Percentiles rank a stretch among this genome's conserved stretches.
Conservation (phyloP, 2,113 vertebrate genomes). For the Willisornis vidua region DNA sequence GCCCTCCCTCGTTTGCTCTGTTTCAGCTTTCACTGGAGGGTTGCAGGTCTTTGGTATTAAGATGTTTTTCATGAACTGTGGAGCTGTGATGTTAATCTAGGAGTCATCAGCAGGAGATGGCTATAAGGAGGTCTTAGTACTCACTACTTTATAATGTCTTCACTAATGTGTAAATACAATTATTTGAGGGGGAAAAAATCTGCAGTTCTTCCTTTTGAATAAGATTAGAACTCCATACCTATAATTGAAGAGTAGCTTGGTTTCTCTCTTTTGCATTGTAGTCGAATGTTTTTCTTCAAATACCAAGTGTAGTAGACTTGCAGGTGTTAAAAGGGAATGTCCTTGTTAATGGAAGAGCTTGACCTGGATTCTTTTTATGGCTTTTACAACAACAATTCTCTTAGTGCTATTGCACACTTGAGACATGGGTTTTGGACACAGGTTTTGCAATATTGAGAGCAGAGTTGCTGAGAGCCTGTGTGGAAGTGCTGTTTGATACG, state of each 20-base stretch:
- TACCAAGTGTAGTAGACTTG: background rate
- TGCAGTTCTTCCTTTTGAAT: background rate
- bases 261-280: background rate
- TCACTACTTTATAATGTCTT: background rate
- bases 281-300: background rate
- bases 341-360: background rate
- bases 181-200: background rate
- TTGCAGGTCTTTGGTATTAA: background rate
- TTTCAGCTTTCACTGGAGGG: background rate
- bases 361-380: accelerated
- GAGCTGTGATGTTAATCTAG: background rate
- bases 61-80: background rate
- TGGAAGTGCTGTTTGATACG: accelerated
- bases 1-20: background rate
- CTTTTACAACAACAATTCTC: background rate
- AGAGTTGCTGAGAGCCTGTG: background rate
- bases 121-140: background rate
- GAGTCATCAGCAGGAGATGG: background rate
- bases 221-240: background rate
- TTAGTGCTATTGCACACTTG: accelerated
- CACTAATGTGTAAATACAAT: background rate
- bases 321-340: background rate
- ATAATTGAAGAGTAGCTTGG: background rate
- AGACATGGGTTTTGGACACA: accelerated
- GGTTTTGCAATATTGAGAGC: background rate